Base-by-base conservation (phyloP, 1,140 invertebrate genomes). In the Thereuonema tuberculata region DNA sequence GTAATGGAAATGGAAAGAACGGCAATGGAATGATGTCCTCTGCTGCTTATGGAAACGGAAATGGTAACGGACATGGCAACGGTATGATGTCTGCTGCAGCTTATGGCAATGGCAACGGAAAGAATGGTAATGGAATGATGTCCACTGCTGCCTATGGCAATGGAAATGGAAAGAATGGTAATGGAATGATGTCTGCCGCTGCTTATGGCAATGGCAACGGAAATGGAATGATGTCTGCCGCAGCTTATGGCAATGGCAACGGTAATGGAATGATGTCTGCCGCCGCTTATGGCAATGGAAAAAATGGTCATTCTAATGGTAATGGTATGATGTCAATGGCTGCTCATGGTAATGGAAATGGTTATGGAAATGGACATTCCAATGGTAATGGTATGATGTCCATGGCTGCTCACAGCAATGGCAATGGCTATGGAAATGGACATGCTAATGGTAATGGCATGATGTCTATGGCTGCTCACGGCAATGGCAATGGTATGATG, bases 221-320 rank as follows among this genome's bases (percentile, higher is more conserved):
- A 9, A 9, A 37, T 37, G 31, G 31, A 37, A 5, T 9, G 17
- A 5, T n/a, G n/a, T n/a, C n/a, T n/a, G n/a, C n/a, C n/a, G 31
- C 31, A 37, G 17, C 31, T 17, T 37, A 9, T 9, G 17, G 24
- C 48, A 50, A 50, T 12, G 48, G 48, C 5, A 50, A 50, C 48
- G 48, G 48, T 50, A 50, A 50, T 50, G 48, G n/a, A 50, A 24
- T 5, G 24, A 5, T 5, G 5, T 21, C 5, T 9, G 48, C n/a
- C 9, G 48, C n/a, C 48, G n/a, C n/a, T n/a, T 28, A 55, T 55
- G 53, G 53, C 53, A 55, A 55, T 28, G 53, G 53, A 27, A 26
- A 55, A 52, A 52, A 52, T 52, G 24, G 49, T 52, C 15, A 52
- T 52, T 12, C 5, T 24, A 20, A 52, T 24, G 49, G 49, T 12